A percentile compares a stretch with the other conserved stretches of the same genome.
Conservation (phyloP, 1,140 invertebrate species). For the Planococcus citri region DNA sequence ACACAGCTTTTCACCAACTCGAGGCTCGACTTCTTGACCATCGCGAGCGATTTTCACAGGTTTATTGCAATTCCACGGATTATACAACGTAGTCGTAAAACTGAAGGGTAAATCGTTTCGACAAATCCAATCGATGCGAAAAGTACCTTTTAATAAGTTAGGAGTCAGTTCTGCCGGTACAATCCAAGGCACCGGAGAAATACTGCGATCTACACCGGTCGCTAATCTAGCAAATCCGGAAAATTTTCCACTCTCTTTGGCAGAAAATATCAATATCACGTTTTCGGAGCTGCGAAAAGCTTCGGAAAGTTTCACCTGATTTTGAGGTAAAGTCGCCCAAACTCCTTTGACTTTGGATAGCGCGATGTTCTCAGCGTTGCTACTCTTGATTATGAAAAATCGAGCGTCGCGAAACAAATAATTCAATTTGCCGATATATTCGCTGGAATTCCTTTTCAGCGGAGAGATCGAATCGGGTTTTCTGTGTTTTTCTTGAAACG, state of each 20-base stretch:
- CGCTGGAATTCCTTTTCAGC: constrained; percentile 52
- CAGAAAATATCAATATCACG: constrained; percentile 91
- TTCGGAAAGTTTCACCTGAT: constrained; percentile 91
- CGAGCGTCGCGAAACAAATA: constrained; percentile 88
- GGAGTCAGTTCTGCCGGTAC: constrained; percentile 85
- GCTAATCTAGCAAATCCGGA: constrained; percentile 76
- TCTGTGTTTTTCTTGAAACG: constrained; percentile 28
- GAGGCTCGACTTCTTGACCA: constrained; percentile 94
- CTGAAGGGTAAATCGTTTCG: constrained; percentile 87
- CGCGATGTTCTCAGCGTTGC: constrained; percentile 92
- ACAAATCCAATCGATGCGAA: constrained; percentile 93
- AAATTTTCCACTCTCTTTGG: constrained; percentile 93
- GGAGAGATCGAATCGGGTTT: background rate
- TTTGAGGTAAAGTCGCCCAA: constrained; percentile 94
- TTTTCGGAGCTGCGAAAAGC: constrained; percentile 84
- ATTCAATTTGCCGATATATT: constrained; percentile 80
- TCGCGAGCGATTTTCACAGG: constrained; percentile 97
- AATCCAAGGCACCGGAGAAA: constrained; percentile 84
- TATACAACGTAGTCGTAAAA: constrained; percentile 84
- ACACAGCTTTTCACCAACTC: constrained; percentile 87
- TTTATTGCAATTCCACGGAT: constrained; percentile 97
- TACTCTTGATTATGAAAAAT: constrained; percentile 96
- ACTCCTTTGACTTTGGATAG: constrained; percentile 90
- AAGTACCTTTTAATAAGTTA: constrained; percentile 86
- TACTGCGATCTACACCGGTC: constrained; percentile 76